A percentile compares a stretch with the other conserved stretches of the same genome.
phyloP scores from a whole-genome alignment of 2,888 invertebrate species.

The Globia sparganii region DNA sequence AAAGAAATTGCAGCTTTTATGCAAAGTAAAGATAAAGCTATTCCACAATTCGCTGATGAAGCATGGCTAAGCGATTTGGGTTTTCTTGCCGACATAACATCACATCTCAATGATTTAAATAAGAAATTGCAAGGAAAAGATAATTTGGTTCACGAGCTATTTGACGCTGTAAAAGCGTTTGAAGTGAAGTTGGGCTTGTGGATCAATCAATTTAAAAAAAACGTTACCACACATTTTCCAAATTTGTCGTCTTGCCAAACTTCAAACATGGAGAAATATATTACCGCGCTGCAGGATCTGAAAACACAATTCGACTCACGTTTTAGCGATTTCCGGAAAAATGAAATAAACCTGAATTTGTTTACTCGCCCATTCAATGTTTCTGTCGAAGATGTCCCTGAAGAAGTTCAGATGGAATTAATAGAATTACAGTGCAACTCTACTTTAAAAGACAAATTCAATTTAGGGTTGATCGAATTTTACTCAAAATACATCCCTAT shows the following conservation, averaged over 20 bases:
- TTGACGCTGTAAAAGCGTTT: constrained; percentile 2
- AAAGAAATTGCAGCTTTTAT: constrained; percentile 14
- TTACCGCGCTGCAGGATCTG: constrained; percentile 7
- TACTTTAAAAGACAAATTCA: constrained; percentile 6
- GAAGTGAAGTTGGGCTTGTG: constrained; percentile 6
- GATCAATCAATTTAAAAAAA: constrained; percentile 8
- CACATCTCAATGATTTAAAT: constrained; percentile 2
- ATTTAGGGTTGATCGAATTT: constrained; percentile 6
- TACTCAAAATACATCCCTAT: not conserved
- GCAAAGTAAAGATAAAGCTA: constrained; percentile 1
- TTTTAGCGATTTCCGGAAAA: constrained; percentile 1
- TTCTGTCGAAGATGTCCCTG: constrained; percentile 7
- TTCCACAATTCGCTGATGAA: constrained; percentile 1
- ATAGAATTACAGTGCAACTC: constrained; percentile 11
- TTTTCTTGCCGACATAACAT: constrained; percentile 5
- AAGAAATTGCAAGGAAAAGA: not conserved
- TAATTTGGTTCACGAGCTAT: constrained; percentile 6
- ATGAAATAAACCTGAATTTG: constrained; percentile 3
- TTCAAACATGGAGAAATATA: constrained; percentile 14
- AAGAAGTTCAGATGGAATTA: constrained; percentile 4
- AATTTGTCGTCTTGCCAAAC: constrained; percentile 7
- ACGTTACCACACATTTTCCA: constrained; percentile 4
- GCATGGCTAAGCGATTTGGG: constrained; percentile 7
- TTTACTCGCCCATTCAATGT: constrained; percentile 7
- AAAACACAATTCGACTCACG: constrained; percentile 8